These are phyloP conservation scores for Nylanderia fulva DNA, from an alignment of 1,140 invertebrate genomes.

Conservation along the genomic window DNA sequence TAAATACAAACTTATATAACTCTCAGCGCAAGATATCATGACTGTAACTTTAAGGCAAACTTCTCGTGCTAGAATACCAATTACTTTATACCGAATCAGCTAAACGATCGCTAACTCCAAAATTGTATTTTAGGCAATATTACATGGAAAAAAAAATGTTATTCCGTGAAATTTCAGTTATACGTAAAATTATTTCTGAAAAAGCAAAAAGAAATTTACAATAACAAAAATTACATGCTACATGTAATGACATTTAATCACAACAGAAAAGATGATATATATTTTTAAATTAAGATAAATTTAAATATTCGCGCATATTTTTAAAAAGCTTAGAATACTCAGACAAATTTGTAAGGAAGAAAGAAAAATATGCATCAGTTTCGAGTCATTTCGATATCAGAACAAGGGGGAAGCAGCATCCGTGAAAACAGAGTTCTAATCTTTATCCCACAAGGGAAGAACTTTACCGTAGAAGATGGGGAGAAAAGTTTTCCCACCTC, in stretches of 20 bases:
- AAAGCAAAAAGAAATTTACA: not conserved
- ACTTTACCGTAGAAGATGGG: slow-evolving; percentile 28
- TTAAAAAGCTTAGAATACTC: slow-evolving; percentile 14
- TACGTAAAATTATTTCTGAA: not conserved
- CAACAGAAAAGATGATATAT: not conserved
- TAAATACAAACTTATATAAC: slow-evolving; percentile 58
- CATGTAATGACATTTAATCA: slow-evolving; percentile 12
- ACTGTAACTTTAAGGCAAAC: slow-evolving; percentile 57
- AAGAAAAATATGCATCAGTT: slow-evolving; percentile 73
- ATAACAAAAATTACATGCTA: not conserved
- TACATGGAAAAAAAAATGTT: not conserved
- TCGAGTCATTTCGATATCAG: slow-evolving; percentile 63
- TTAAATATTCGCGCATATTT: not conserved
- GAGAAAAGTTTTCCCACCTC: slow-evolving; percentile 68
- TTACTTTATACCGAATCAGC: slow-evolving; percentile 52
- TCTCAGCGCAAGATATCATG: slow-evolving; percentile 47
- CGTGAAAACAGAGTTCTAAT: slow-evolving; percentile 70
- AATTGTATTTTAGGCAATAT: slow-evolving; percentile 43
- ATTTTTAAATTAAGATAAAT: not conserved
- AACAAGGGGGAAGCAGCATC: slow-evolving; percentile 46
- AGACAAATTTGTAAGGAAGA: slow-evolving; percentile 66
- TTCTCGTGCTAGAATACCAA: slow-evolving; percentile 52
- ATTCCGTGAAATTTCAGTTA: not conserved
- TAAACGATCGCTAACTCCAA: slow-evolving; percentile 57
- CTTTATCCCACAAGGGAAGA: slow-evolving; percentile 64